Conservation (phyloP, 2,888 invertebrate genomes). For the Apodemia zela region DNA sequence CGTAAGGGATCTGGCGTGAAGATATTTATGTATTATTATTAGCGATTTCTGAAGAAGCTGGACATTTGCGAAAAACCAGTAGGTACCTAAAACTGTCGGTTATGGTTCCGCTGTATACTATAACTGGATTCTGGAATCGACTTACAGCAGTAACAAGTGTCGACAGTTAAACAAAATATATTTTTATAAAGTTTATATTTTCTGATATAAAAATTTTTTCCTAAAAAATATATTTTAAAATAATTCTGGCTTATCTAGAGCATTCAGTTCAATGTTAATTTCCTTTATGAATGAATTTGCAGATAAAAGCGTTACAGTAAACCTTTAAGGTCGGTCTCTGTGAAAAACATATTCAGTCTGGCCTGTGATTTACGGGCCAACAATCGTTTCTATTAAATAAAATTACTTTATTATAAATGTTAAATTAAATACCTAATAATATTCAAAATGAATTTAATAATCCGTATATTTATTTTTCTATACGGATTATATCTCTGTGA, state of each 20-base stretch:
- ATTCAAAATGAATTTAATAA: conserved; percentile 46
- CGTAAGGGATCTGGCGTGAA: too few species aligned
- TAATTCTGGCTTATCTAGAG: conserved; percentile 40
- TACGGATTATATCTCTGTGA: conserved; percentile 46
- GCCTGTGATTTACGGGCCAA: conserved; percentile 47
- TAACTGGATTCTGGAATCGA: too few species aligned
- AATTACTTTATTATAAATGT: conserved; percentile 40
- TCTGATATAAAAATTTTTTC: neutral
- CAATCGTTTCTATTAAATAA: conserved; percentile 37
- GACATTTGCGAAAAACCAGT: too few species aligned
- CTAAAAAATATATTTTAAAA: conserved; percentile 14
- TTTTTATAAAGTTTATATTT: too few species aligned
- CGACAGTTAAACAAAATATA: too few species aligned
- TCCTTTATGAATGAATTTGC: conserved; percentile 50
- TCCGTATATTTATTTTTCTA: conserved; percentile 48
- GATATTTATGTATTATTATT: too few species aligned
- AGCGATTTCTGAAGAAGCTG: too few species aligned
- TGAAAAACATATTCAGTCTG: conserved; percentile 43
- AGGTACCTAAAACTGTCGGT: too few species aligned
- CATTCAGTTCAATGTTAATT: conserved; percentile 44
- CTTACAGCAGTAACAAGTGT: too few species aligned
- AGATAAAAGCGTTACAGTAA: conserved; percentile 43
- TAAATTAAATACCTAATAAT: conserved; percentile 30
- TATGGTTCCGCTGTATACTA: too few species aligned
- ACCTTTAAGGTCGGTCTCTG: conserved; percentile 35